Evolutionary conservation across 2,888 invertebrate species (phyloP).

Genomic region (Amphipoea lucens): DNA sequence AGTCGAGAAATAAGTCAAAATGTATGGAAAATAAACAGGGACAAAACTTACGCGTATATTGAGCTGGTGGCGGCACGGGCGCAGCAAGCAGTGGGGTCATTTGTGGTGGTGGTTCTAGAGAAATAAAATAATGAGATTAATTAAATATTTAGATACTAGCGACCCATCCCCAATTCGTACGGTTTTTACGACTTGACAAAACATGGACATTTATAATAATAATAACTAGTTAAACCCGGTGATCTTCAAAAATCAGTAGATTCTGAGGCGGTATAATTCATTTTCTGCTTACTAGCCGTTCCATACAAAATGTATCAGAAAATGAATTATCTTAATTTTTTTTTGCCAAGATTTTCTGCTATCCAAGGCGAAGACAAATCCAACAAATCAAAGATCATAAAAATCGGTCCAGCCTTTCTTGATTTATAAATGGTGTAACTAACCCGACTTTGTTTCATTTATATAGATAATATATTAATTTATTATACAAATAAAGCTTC

Average conservation of each 20-base stretch:
- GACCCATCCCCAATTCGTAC: background rate
- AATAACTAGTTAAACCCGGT: background rate
- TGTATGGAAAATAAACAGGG: background rate
- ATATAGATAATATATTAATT: background rate
- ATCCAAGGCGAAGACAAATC: too few species aligned
- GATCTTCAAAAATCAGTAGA: too few species aligned
- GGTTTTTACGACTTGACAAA: background rate
- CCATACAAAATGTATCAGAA: too few species aligned
- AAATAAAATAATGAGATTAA: slow-evolving; percentile 4
- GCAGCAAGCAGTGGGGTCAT: slow-evolving; percentile 79
- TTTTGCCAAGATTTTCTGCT: too few species aligned
- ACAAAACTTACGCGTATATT: slow-evolving; percentile 78
- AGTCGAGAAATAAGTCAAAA: background rate
- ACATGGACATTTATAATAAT: background rate
- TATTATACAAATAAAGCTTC: background rate
- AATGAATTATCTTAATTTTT: too few species aligned
- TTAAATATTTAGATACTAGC: background rate
- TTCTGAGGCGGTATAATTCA: too few species aligned
- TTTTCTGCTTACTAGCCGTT: too few species aligned
- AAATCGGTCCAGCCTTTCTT: too few species aligned
- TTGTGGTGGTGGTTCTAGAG: slow-evolving; percentile 78
- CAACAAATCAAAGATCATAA: too few species aligned
- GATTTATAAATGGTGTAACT: too few species aligned
- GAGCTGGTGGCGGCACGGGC: slow-evolving; percentile 82
- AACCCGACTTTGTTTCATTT: too few species aligned